phyloP scores from a whole-genome alignment of 2,888 invertebrate genomes.

The Spialia ferax region DNA sequence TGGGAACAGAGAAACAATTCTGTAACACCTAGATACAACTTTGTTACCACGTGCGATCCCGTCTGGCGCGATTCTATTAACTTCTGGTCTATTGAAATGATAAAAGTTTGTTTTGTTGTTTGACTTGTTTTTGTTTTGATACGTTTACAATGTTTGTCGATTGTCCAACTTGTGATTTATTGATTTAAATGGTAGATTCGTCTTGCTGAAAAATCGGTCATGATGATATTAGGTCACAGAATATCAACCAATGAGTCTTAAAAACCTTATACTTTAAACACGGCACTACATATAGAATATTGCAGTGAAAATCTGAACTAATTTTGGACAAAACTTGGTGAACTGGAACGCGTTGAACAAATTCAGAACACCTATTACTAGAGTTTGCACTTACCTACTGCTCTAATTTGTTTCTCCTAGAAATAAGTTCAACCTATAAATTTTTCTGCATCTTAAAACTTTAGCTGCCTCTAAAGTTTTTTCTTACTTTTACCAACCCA shows the following conservation, averaged over 20 bases:
- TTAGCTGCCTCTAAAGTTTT: not conserved
- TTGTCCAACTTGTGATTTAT: not conserved
- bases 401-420: not conserved
- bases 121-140: not conserved
- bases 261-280: not conserved
- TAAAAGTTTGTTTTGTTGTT: not conserved
- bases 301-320: not conserved
- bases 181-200: no score
- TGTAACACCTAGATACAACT: conserved; percentile 8
- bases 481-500: no score
- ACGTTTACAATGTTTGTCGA: not conserved
- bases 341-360: not conserved
- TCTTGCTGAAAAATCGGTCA: no score
- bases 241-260: not conserved
- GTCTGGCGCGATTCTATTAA: not conserved
- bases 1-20: not conserved
- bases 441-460: not conserved
- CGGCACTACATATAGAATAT: not conserved
- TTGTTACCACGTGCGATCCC: conserved; percentile 2
- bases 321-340: not conserved
- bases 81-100: not conserved
- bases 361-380: not conserved
- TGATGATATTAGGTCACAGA: not conserved
- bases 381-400: not conserved
- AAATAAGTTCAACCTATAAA: not conserved